Evolutionary conservation across 2,113 vertebrate genomes (phyloP).

Genomic region (Anhinga anhinga): DNA sequence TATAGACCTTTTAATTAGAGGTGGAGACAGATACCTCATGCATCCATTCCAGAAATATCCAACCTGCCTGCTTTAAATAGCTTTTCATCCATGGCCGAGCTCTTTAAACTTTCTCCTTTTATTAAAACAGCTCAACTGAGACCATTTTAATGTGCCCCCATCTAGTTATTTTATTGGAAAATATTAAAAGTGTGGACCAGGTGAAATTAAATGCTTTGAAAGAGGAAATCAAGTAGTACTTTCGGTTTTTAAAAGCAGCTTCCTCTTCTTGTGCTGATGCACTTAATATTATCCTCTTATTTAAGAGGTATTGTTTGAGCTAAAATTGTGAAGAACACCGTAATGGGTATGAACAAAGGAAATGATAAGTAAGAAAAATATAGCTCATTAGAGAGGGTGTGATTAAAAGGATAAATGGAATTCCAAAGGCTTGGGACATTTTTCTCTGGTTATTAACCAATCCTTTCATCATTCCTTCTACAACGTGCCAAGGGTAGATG

Average conservation of each 20-base stretch:
- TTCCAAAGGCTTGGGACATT: constrained; percentile 14
- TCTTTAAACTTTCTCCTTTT: constrained; percentile 70
- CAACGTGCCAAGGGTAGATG: background rate
- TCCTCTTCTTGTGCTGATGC: constrained; percentile 19
- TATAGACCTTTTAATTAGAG: constrained; percentile 62
- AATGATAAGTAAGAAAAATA: constrained; percentile 47
- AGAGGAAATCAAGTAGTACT: constrained; percentile 49
- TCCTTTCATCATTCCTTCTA: background rate
- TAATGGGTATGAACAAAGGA: constrained; percentile 47
- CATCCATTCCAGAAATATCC: constrained; percentile 53
- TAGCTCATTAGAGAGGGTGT: constrained; percentile 23
- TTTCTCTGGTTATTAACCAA: constrained; percentile 18
- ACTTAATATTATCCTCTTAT: constrained; percentile 40
- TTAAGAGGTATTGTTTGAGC: constrained; percentile 55
- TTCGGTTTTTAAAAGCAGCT: constrained; percentile 31
- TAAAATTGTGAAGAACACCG: constrained; percentile 32
- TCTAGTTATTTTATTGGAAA: constrained; percentile 66
- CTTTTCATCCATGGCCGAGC: constrained; percentile 67
- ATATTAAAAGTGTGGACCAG: constrained; percentile 56
- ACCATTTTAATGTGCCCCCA: constrained; percentile 62
- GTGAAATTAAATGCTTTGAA: constrained; percentile 65
- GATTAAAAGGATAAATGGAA: constrained; percentile 50
- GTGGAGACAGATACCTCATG: constrained; percentile 48
- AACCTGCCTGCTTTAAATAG: constrained; percentile 55
- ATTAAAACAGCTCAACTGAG: constrained; percentile 70